These are phyloP conservation scores for Gonatopus flavifemur DNA, from an alignment of 1,140 invertebrate species.

Conservation along the genomic window DNA sequence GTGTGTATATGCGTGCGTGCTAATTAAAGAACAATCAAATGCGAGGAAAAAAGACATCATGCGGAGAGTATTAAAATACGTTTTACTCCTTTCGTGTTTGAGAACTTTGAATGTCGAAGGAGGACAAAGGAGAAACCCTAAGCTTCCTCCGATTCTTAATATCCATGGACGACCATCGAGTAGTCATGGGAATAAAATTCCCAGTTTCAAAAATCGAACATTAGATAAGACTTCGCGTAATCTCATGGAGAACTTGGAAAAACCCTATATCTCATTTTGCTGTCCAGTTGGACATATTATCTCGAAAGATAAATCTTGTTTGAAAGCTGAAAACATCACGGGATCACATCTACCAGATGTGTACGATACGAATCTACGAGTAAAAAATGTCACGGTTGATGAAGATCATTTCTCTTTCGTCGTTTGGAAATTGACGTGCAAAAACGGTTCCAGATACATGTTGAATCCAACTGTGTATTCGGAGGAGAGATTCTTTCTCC, in stretches of 20 bases:
- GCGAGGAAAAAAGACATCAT: too few species aligned
- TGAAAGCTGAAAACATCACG: background rate
- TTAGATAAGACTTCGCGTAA: too few species aligned
- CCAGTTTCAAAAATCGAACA: too few species aligned
- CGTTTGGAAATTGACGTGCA: background rate
- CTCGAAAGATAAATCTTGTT: background rate
- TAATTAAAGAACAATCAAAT: too few species aligned
- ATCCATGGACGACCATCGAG: too few species aligned
- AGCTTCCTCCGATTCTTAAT: too few species aligned
- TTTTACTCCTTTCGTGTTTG: too few species aligned
- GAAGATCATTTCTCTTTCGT: background rate
- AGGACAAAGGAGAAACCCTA: too few species aligned
- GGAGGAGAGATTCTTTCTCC: conserved; percentile 22
- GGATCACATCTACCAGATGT: background rate
- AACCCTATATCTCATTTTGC: conserved; percentile 13
- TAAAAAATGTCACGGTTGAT: background rate
- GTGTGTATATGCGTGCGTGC: too few species aligned
- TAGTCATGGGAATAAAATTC: too few species aligned
- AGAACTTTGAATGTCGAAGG: too few species aligned
- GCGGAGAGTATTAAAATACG: too few species aligned
- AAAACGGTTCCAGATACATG: conserved; percentile 9
- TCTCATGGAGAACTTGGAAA: background rate
- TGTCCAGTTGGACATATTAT: conserved; percentile 11
- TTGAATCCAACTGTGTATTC: conserved; percentile 19
- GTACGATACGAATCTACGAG: background rate